phyloP scores from a whole-genome alignment of 2,797 vertebrate genomes.

The Linurgus olivaceus region DNA sequence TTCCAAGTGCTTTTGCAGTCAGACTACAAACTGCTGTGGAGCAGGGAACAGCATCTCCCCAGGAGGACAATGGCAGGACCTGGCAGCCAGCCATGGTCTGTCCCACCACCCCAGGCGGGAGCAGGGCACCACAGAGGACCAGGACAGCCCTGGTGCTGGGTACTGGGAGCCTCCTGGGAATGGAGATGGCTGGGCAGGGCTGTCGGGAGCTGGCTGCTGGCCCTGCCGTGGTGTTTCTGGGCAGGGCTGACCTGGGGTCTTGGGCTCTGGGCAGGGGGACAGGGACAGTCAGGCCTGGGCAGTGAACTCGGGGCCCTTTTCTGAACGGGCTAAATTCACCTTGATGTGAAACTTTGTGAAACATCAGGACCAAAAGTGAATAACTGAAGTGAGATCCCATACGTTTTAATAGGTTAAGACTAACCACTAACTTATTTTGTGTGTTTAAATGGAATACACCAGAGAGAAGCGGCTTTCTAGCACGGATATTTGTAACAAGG shows the following conservation, averaged over 20 bases:
- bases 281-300: neutral
- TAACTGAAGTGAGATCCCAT: neutral
- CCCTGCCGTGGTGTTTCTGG: fast-evolving
- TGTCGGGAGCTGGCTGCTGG: fast-evolving
- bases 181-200: neutral
- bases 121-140: fast-evolving
- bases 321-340: neutral
- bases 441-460: neutral
- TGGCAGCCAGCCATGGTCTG: neutral
- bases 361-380: neutral
- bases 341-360: neutral
- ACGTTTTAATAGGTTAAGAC: neutral
- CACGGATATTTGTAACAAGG: neutral
- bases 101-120: neutral
- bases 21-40: neutral
- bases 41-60: fast-evolving
- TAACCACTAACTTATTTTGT: neutral
- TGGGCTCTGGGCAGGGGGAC: too few species aligned
- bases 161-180: neutral
- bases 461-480: neutral
- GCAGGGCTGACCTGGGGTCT: neutral
- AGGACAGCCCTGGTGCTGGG: neutral
- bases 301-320: fast-evolving
- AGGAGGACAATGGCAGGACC: too few species aligned
- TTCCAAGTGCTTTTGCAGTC: neutral